Evolutionary conservation across 2,797 vertebrate species (phyloP), one percentile per base, ranked within the genome.

Genomic region (Fratercula arctica): DNA sequence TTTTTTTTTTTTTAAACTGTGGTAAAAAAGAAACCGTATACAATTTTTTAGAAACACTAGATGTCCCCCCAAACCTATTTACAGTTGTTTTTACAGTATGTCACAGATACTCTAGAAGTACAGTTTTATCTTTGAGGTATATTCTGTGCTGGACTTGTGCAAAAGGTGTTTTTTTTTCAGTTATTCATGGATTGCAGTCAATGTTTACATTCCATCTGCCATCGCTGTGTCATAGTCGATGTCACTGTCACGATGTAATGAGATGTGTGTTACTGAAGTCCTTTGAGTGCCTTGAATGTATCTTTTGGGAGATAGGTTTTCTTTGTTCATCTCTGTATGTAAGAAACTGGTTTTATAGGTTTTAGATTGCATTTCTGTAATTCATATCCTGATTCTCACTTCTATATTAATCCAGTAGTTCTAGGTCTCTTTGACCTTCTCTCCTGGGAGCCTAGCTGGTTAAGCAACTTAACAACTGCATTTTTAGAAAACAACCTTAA

Each of bases 31-130:
- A 64, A 88, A 41, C 41, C 39, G 35, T 88, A 72, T 90, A 68
- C 28, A 67, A 26, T 86, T 64, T 94, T 73, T 94, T 93, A 87
- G 85, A 89, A 96, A 98, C 97, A 97, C 96, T 97, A 98, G 97
- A 90, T 97, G 97, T 97, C 95, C 86, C 60, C 79, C 96, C 96
- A 97, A 90, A 95, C 97, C 63, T 96, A 45, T 94, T 97, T 95
- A 86, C 66, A 83, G 56, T 89, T 83, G 43, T 54, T 93, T 92
- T 86, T 59, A 64, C 74, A 69, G 24, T 73, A 19, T 85, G 43
- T 45, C 85, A 69, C 31, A 85, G 48, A 93, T 94, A 43, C 50
- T 87, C 31, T 89, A 86, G 86, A 88, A 85, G 78, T 74, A 28
- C 28, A 73, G 51, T 56, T 93, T 86, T 43, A 39, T 85, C 73